A percentile compares a stretch with the other conserved stretches of the same genome.
Evolutionary conservation across 2,113 vertebrate genomes (phyloP).

Genomic region (Dolichallabes microphthalmus): DNA sequence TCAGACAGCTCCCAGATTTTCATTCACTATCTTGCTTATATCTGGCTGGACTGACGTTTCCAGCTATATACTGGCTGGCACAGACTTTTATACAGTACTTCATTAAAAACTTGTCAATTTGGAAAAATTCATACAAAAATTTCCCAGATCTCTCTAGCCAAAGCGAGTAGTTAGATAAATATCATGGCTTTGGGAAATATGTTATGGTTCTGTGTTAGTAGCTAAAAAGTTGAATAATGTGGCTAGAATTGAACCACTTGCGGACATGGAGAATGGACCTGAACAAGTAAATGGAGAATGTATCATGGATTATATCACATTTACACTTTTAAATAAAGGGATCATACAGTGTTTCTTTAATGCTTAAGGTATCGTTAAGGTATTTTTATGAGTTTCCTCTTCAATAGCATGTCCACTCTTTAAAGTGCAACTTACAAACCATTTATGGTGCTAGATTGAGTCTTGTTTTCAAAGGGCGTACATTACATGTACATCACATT

Average conservation of each 20-base stretch:
- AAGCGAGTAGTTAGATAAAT: neutral
- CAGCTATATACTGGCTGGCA: neutral
- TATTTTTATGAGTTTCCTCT: neutral
- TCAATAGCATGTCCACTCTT: neutral
- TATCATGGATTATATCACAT: neutral
- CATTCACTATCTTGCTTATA: neutral
- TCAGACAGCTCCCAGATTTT: slow-evolving; percentile 16
- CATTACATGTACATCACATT: neutral
- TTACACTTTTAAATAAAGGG: neutral
- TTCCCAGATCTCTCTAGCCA: neutral
- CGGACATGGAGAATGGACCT: neutral
- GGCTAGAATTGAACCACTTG: neutral
- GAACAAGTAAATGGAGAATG: neutral
- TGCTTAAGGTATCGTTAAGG: neutral
- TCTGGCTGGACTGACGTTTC: neutral
- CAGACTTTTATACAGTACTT: neutral
- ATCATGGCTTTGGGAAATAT: neutral
- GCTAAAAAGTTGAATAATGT: neutral
- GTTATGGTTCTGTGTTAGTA: neutral
- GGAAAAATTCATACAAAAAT: neutral
- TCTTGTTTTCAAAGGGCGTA: neutral
- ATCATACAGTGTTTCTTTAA: neutral
- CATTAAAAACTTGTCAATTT: neutral
- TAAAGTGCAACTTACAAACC: neutral
- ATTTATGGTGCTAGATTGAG: neutral